These are phyloP conservation scores for Patiria pectinifera DNA, from an alignment of 53 echinoderm and acorn worm species.

Conservation along the genomic window DNA sequence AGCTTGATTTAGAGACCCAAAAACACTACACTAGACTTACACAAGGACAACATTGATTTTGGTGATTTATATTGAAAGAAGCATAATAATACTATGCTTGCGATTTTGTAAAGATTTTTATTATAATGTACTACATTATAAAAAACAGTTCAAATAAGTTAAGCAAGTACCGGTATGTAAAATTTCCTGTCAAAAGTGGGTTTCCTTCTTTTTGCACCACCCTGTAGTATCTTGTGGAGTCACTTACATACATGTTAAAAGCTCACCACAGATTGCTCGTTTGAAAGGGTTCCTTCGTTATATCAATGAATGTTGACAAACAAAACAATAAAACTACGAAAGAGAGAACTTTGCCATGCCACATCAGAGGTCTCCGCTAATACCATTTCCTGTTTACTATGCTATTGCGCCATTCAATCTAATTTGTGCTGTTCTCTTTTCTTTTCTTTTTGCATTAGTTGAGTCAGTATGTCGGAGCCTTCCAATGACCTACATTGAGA, in stretches of 20 bases:
- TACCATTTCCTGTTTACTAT: neutral
- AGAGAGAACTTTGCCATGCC: neutral
- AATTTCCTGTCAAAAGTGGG: too few relatives aligned
- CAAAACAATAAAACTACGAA: neutral
- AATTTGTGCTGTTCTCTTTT: neutral
- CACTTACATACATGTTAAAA: neutral
- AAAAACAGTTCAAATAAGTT: too few relatives aligned
- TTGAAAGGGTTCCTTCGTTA: neutral
- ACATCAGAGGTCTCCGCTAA: neutral
- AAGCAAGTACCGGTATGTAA: too few relatives aligned
- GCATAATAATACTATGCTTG: too few relatives aligned
- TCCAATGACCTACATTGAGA: constrained; percentile 80
- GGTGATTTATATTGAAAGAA: too few relatives aligned
- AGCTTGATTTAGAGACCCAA: too few relatives aligned
- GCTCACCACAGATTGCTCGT: neutral
- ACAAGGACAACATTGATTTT: too few relatives aligned
- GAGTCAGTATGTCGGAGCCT: constrained; percentile 78
- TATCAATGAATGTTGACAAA: neutral
- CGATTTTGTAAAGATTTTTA: too few relatives aligned
- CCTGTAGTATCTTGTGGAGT: neutral
- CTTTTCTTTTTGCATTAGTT: constrained; percentile 64
- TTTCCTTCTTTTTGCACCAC: neutral
- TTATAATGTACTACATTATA: too few relatives aligned
- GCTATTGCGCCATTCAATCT: neutral
- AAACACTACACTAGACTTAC: too few relatives aligned